A percentile compares a stretch with the other conserved stretches of the same genome.
Conservation (phyloP, 2,888 invertebrate species). For the Epinotia bilunana region DNA sequence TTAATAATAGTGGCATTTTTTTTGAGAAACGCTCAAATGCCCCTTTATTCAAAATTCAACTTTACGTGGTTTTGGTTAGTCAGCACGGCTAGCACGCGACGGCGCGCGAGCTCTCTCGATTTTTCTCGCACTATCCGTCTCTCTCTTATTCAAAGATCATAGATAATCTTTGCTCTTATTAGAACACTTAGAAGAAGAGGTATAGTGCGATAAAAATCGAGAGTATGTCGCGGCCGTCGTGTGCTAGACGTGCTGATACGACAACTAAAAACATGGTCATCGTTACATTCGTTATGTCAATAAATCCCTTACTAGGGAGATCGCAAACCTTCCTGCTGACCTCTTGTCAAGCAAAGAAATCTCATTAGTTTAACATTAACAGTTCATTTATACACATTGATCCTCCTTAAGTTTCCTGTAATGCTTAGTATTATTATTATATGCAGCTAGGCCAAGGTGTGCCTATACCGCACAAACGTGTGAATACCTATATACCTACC, state of each 20-base stretch:
- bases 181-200: no score
- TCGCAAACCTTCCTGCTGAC: background rate
- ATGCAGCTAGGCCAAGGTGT: constrained; percentile 25
- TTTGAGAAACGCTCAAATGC: no score
- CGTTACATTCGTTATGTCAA: no score
- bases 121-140: no score
- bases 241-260: no score
- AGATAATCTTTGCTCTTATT: no score
- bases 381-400: constrained; percentile 1
- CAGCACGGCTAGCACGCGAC: no score
- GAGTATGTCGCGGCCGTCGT: no score
- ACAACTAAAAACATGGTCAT: background rate
- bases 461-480: constrained; percentile 7
- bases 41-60: background rate
- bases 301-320: background rate
- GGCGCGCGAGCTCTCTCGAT: no score
- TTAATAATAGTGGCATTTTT: no score
- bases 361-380: constrained; percentile 14
- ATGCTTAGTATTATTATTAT: background rate
- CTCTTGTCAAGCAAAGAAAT: background rate
- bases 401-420: constrained; percentile 8
- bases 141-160: no score
- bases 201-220: no score
- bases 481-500: constrained; percentile 24
- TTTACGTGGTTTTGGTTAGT: background rate